Evolutionary conservation across 2,797 vertebrate species (phyloP), one percentile per base, ranked within the genome.

Genomic region (Sebastolobus alascanus): DNA sequence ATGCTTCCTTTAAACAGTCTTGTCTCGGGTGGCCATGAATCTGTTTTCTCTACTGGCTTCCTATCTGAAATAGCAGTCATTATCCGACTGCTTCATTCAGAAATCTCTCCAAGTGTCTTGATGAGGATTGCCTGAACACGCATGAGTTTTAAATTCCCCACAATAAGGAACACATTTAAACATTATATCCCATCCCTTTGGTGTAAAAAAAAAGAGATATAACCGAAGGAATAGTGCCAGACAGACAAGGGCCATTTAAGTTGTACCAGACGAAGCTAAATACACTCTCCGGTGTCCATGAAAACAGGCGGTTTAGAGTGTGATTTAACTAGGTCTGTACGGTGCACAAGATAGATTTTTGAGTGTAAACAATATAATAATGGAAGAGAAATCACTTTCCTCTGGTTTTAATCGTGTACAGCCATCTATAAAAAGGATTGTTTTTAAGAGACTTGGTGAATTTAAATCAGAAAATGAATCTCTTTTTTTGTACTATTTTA

Each of bases 291-390:
- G 73, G 84, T 86, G 87, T 92, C 87, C 89, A 83, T 89, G 87
- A 95, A 92, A 92, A 88, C 87, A 90, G 82, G 79, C 82, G 75
- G 91, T 92, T 92, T 90, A 83, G 79, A 92, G 79, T 71, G 70
- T 69, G 73, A 84, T 93, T 95, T 93, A 93, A 95, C 91, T 92
- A 86, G 80, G 82, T 86, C 90, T 93, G 86, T 69, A 88, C 9
- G 29, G 58, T 55, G 72, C 73, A 84, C 84, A 86, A 83, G 78
- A 92, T 73, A 82, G 33, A 83, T 90, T 90, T 90, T 81, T 56
- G 20, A 92, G 86, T 75, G 87, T 93, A 94, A 95, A 95, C 94
- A 95, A 85, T 93, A 93, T 73, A 90, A 92, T 91, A 94, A 93
- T 85, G 79, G 78, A 82, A 83, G 75, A 92, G 81, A 92, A 94